Conservation (phyloP, 2,113 vertebrate genomes). For the Piliocolobus tephrosceles region DNA sequence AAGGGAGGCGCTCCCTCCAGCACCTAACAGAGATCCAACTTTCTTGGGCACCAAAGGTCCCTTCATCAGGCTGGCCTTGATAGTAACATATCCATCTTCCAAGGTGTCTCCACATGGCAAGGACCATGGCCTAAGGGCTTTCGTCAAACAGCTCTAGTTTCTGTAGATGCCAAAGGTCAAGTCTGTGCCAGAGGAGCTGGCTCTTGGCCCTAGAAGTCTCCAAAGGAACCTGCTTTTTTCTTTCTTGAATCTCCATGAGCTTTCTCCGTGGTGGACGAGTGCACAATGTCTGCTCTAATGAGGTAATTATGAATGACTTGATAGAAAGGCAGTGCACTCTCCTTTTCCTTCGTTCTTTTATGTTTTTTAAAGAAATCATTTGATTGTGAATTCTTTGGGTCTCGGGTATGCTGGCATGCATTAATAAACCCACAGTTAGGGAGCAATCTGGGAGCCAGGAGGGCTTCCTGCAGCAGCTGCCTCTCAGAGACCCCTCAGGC, state of each 20-base stretch:
- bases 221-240: not conserved
- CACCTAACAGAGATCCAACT: not conserved
- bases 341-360: not conserved
- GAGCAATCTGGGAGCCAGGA: not conserved
- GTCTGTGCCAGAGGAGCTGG: fast-evolving
- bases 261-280: not conserved
- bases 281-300: not conserved
- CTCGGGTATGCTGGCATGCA: not conserved
- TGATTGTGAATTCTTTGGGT: not conserved
- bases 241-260: not conserved
- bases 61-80: not conserved
- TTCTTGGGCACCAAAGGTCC: not conserved
- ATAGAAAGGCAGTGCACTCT: not conserved
- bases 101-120: not conserved
- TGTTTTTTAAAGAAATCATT: not conserved
- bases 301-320: not conserved
- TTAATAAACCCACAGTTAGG: not conserved
- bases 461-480: not conserved
- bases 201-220: not conserved
- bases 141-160: not conserved
- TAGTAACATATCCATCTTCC: not conserved
- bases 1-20: not conserved
- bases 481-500: not conserved
- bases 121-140: not conserved
- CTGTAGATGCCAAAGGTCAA: not conserved